Base-by-base conservation (phyloP, 2,113 vertebrate species). In the Jacana jacana region DNA sequence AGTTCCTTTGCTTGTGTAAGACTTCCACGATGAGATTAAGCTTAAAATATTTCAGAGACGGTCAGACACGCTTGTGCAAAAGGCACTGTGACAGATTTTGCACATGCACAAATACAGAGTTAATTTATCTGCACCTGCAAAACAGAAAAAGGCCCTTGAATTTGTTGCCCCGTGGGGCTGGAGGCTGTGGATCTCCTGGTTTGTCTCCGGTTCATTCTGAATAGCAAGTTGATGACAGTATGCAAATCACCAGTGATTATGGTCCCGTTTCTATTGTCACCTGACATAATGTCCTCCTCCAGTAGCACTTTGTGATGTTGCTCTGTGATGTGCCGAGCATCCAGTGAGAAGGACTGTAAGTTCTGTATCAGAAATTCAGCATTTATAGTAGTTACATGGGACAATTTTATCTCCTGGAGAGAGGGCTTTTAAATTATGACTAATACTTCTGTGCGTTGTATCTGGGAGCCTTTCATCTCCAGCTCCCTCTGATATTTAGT, bases 321-420 rank as follows among this genome's bases (percentile, higher is more conserved):
- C 44, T 66, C 72, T 75, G 55, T 31, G 77, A 84, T 76, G 83
- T 25, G 40, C 6, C 1, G 52, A 72, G 22, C 33, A 10, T 51
- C 81, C 33, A 16, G 1, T 44, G n/a, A 60, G n/a, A 77, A 66
- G 20, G 11, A 33, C 57, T 81, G 13, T 33, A 75, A 84, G 40
- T 72, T 61, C 86, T 52, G 22, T 10, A 24, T 65, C 54, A 93
- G 80, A 88, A 94, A 92, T 58, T 31, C 79, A 88, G 46, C 68
- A 46, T 77, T 94, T 88, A 63, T 46, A 40, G 40, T 8, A 72
- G 65, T 81, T 92, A 72, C 31, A 37, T 51, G 77, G 92, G 91
- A 54, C 86, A 87, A 80, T 79, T 95, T 91, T 72, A 81, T 91
- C 61, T 84, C 65, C 77, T 72, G 77, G 91, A 96, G 79, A 70